A percentile compares a stretch with the other conserved stretches of the same genome.
phyloP scores from a whole-genome alignment of 2,797 vertebrate species.

The Falco novaeseelandiae region DNA sequence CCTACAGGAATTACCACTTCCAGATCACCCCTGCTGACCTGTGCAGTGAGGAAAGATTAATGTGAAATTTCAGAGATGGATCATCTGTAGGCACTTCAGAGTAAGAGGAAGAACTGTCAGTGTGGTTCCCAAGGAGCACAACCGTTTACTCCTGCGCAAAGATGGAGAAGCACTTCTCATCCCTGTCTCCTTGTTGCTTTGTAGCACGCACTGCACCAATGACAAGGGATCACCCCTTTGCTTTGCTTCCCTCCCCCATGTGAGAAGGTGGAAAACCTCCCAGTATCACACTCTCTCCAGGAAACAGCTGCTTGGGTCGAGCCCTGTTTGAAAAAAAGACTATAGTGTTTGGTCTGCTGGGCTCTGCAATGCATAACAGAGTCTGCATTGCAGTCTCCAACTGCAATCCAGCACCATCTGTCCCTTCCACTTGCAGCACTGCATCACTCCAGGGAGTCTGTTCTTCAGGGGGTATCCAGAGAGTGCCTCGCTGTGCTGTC shows the following conservation, averaged over 20 bases:
- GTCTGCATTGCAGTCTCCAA: conserved; percentile 61
- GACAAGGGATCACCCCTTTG: not conserved
- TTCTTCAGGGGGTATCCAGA: not conserved
- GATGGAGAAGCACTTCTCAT: not conserved
- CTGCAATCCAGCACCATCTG: conserved; percentile 35
- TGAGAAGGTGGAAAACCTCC: not conserved
- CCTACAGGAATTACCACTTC: not conserved
- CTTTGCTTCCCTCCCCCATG: not conserved
- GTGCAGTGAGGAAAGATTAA: not conserved
- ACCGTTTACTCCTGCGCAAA: not conserved
- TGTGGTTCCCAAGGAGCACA: not conserved
- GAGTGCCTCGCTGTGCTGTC: not conserved
- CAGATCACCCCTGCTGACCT: not conserved
- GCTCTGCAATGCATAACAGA: conserved; percentile 43
- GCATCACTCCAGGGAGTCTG: not conserved
- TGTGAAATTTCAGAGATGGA: not conserved
- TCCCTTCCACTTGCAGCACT: conserved; percentile 9
- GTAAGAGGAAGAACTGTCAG: not conserved
- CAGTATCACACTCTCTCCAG: not conserved
- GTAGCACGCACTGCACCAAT: not conserved
- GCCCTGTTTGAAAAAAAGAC: not conserved
- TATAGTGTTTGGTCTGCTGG: not conserved
- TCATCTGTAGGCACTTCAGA: not conserved
- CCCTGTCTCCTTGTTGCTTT: not conserved
- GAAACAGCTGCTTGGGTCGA: not conserved